Evolutionary conservation across 2,888 invertebrate genomes (phyloP).

Genomic region (Bunonema sp.): DNA sequence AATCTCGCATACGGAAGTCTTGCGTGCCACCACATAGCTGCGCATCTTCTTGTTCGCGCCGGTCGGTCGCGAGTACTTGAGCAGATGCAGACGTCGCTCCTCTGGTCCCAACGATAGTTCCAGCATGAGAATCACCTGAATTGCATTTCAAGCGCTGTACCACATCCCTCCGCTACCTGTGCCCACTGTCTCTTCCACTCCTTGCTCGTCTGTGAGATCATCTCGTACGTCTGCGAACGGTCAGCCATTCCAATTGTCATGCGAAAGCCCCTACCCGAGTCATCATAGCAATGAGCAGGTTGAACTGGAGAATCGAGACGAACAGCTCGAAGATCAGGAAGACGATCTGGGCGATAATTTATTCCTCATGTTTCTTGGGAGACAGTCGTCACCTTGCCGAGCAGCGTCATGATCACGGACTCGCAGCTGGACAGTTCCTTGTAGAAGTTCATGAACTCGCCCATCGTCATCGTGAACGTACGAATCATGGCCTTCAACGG

Average conservation of each 20-base stretch:
- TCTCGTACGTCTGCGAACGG: constrained; percentile 67
- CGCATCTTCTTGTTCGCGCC: constrained; percentile 36
- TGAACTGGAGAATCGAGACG: constrained; percentile 79
- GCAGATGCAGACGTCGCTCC: constrained; percentile 67
- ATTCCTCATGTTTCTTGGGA: not conserved
- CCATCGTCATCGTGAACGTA: constrained; percentile 94
- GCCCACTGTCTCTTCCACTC: constrained; percentile 73
- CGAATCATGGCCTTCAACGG: constrained; percentile 86
- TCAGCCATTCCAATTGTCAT: constrained; percentile 3
- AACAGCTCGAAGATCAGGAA: constrained; percentile 95
- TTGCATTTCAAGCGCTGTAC: no score
- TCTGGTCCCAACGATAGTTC: constrained; percentile 85
- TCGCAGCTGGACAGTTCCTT: constrained; percentile 61
- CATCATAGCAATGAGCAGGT: constrained; percentile 99
- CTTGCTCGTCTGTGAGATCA: constrained; percentile 84
- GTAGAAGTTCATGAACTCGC: constrained; percentile 86
- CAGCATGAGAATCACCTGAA: constrained; percentile 84
- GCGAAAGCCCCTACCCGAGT: constrained; percentile 53
- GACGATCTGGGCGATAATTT: constrained; percentile 48
- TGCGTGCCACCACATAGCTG: constrained; percentile 35
- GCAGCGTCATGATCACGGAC: constrained; percentile 48
- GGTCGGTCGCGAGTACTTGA: constrained; percentile 77
- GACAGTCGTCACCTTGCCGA: constrained; percentile 8
- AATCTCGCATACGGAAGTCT: constrained; percentile 2
- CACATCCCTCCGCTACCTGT: no score